Evolutionary conservation across 2,113 vertebrate genomes (phyloP).

Genomic region (Calyptomena viridis): DNA sequence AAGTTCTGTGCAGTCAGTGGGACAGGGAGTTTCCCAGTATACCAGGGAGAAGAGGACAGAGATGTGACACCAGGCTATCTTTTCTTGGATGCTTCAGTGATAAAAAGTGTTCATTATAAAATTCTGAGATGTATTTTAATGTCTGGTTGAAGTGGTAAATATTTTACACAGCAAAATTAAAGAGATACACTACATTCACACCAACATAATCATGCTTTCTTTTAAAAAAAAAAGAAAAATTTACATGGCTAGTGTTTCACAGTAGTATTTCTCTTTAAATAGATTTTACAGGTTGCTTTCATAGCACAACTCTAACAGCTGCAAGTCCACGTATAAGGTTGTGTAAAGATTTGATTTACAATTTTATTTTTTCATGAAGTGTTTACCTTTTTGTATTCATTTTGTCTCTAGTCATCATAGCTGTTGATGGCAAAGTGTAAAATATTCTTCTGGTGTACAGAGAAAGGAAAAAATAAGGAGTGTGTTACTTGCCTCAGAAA

Average conservation of each 20-base stretch:
- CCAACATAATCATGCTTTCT: not conserved
- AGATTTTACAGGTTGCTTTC: not conserved
- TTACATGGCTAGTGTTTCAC: not conserved
- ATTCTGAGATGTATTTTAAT: not conserved
- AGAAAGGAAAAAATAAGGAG: not conserved
- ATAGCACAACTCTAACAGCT: not conserved
- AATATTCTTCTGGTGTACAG: not conserved
- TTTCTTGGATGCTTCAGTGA: not conserved
- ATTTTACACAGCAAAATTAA: not conserved
- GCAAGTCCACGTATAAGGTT: not conserved
- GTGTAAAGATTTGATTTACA: constrained; percentile 23
- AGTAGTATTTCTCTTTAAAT: not conserved
- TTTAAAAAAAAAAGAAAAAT: not conserved
- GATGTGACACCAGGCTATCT: not conserved
- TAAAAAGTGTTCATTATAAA: not conserved
- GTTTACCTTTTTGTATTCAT: not conserved
- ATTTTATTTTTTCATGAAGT: constrained; percentile 7
- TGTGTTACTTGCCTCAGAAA: not conserved
- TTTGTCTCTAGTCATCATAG: not conserved
- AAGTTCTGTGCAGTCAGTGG: not conserved
- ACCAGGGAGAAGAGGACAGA: not conserved
- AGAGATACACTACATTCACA: not conserved
- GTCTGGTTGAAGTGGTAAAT: not conserved
- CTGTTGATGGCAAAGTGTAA: not conserved
- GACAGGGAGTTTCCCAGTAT: not conserved